phyloP scores from a whole-genome alignment of 2,797 vertebrate genomes.

The Glossophaga mutica region DNA sequence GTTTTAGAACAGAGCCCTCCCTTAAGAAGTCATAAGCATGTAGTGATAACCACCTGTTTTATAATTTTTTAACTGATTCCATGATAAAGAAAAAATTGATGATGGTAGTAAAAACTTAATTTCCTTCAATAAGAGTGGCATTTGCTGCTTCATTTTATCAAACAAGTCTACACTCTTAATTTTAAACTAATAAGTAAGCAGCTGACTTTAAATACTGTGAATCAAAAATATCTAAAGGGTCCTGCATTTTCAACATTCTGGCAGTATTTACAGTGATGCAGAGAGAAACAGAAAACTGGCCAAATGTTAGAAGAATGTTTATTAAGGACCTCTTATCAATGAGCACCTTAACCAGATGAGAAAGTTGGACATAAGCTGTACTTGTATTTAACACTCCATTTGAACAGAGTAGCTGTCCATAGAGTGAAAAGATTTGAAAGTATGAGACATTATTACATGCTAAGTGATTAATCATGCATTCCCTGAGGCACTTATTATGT shows the following conservation, averaged over 20 bases:
- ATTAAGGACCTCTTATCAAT: background rate
- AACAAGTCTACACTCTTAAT: background rate
- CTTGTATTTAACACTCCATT: background rate
- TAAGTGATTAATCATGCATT: background rate
- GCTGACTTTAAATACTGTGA: background rate
- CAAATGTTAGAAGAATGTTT: background rate
- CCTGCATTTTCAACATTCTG: background rate
- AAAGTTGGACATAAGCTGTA: background rate
- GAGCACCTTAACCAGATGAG: background rate
- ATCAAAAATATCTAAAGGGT: background rate
- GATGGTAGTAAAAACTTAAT: constrained; percentile 11
- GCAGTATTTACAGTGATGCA: background rate
- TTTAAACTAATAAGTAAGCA: constrained; percentile 18
- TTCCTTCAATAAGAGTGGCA: background rate
- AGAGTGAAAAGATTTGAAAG: background rate
- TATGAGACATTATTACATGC: background rate
- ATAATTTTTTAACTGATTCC: background rate
- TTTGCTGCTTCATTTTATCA: background rate
- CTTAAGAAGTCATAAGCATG: background rate
- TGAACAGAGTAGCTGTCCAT: background rate
- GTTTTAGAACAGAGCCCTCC: background rate
- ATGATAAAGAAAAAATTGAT: background rate
- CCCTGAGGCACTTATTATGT: background rate
- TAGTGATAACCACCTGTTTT: background rate
- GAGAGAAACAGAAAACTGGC: background rate